Evolutionary conservation across 2,113 vertebrate genomes (phyloP), one percentile per base, ranked within the genome.

Genomic region (Mormyrus iriodes): DNA sequence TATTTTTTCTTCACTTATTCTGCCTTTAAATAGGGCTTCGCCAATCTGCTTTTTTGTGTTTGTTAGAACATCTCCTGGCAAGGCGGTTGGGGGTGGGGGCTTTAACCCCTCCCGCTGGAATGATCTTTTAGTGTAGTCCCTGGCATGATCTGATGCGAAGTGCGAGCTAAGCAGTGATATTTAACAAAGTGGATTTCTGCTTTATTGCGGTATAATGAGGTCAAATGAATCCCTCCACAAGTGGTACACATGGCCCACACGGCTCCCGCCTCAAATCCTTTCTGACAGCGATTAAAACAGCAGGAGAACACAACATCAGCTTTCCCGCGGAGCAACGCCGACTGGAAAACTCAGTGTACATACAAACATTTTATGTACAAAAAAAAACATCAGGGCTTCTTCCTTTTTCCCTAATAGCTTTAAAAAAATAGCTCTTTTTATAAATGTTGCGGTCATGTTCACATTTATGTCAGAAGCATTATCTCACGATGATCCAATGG

Each of bases 141-240:
- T 96, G 95, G 93, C 96, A 94, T 97, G 97, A 97, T 98, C 95
- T 96, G 96, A 97, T 97, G 93, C 96, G 97, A 98, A 97, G 97
- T 95, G 96, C 95, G 96, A 96, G 97, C 95, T 91, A 97, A 96
- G 96, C 92, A 96, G 96, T 97, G 98, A 98, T 99, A 97, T 99
- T 99, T 99, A 99, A 98, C 97, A 98, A 98, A 99, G 97, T 96
- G 96, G 96, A 97, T 98, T 97, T 96, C 96, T 97, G 97, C 96
- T 99, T 98, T 99, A 98, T 98, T 98, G 98, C 97, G 94, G 97
- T 97, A 97, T 99, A 99, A 99, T 99, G 98, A 99, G 98, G 98
- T 99, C 98, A 99, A 98, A 98, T 98, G 97, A 98, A 98, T 96
- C 96, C 97, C 97, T 97, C 95, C 95, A 97, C 96, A 96, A 95